Evolutionary conservation across 2,113 vertebrate genomes (phyloP).

Genomic region (Speoplatyrhinus poulsoni): DNA sequence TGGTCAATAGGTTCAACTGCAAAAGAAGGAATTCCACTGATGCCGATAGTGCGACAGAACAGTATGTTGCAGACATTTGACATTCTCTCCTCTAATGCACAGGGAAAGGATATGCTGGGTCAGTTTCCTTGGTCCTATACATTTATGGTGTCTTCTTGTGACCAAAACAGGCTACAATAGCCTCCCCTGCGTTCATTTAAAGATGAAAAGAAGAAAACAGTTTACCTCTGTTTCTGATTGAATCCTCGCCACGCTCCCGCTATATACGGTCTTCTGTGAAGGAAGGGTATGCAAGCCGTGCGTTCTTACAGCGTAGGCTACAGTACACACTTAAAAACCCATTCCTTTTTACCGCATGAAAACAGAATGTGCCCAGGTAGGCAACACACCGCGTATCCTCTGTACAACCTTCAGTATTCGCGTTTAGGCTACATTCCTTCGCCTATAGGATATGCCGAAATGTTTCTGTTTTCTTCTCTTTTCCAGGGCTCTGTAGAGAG

Average conservation of each 20-base stretch:
- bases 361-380: slow-evolving; percentile 34
- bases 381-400: slow-evolving; percentile 23
- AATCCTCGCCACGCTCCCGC: slow-evolving; percentile 36
- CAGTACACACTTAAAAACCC: neutral
- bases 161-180: neutral
- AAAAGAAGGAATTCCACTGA: neutral
- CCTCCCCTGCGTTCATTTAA: neutral
- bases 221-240: slow-evolving; percentile 56
- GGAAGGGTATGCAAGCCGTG: slow-evolving; percentile 2
- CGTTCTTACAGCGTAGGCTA: slow-evolving; percentile 25
- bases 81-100: neutral
- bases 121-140: slow-evolving; percentile 11
- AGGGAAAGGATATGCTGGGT: neutral
- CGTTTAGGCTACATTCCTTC: neutral
- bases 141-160: neutral
- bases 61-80: slow-evolving; percentile 8
- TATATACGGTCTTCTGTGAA: neutral
- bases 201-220: neutral
- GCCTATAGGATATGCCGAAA: neutral
- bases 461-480: neutral
- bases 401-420: too few species aligned
- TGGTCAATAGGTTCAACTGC: neutral
- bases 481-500: slow-evolving; percentile 16
- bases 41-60: slow-evolving; percentile 22
- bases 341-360: slow-evolving; percentile 35